Evolutionary conservation across 2,888 invertebrate species (phyloP).

Genomic region (Lottia scabra): DNA sequence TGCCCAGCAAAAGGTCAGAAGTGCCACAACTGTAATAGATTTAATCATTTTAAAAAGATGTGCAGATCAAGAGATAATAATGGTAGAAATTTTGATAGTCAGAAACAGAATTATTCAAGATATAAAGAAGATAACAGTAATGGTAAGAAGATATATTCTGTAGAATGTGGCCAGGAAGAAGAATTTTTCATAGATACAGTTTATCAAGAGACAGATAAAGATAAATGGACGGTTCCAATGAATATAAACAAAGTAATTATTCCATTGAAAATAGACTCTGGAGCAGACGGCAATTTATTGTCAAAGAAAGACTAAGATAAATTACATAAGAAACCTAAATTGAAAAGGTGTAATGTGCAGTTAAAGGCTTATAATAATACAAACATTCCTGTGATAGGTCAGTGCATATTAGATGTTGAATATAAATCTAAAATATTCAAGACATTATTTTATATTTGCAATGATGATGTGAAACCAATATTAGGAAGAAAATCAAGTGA

Average conservation of each 20-base stretch:
- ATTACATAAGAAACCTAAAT: not conserved
- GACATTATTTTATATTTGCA: slow-evolving; percentile 9
- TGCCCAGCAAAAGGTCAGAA: slow-evolving; percentile 17
- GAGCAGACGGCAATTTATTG: slow-evolving; percentile 14
- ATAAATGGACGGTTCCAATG: not conserved
- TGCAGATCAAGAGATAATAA: slow-evolving; percentile 10
- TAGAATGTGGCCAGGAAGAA: not conserved
- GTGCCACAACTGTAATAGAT: slow-evolving; percentile 8
- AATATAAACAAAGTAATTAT: not conserved
- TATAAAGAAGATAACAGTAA: not conserved
- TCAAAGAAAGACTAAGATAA: not conserved
- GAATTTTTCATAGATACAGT: not conserved
- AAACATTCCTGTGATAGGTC: not conserved
- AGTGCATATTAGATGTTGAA: not conserved
- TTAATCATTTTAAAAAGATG: slow-evolving; percentile 11
- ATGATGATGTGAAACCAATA: slow-evolving; percentile 5
- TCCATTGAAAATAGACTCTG: slow-evolving; percentile 13
- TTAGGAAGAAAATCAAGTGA: slow-evolving; percentile 16
- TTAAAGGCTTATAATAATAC: slow-evolving; percentile 7
- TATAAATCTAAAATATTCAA: slow-evolving; percentile 15
- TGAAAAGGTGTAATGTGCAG: not conserved
- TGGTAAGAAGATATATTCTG: not conserved
- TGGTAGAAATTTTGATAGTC: not conserved
- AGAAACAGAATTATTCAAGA: slow-evolving; percentile 4
- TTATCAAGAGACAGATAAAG: not conserved